phyloP scores from a whole-genome alignment of 2,797 vertebrate species.

The Sebastes goodei region DNA sequence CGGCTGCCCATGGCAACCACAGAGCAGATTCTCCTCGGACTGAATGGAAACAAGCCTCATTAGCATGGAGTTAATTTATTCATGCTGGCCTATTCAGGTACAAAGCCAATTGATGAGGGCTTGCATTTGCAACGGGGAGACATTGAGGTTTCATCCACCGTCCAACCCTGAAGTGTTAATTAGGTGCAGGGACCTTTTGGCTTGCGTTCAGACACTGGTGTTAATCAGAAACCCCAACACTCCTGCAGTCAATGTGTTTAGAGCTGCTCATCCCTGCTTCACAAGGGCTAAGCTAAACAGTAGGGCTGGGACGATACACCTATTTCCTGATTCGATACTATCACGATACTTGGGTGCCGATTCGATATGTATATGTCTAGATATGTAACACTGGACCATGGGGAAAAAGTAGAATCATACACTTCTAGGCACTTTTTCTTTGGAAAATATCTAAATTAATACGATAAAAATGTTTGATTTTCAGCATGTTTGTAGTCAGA shows the following conservation, averaged over 20 bases:
- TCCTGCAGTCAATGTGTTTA: slow-evolving; percentile 21
- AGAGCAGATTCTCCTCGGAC: slow-evolving; percentile 32
- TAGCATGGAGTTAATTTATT: slow-evolving; percentile 76
- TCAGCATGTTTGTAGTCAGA: no score
- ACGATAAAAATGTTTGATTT: accelerated
- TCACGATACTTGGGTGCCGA: no score
- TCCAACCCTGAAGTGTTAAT: slow-evolving; percentile 66
- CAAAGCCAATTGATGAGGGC: slow-evolving; percentile 47
- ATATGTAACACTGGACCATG: no score
- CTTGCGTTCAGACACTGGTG: slow-evolving; percentile 43
- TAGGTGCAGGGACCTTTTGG: slow-evolving; percentile 55
- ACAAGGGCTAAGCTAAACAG: background rate
- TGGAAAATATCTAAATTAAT: no score
- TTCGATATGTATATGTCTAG: no score
- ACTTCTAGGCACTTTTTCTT: no score
- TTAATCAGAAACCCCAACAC: slow-evolving; percentile 45
- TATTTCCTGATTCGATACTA: accelerated
- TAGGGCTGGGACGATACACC: accelerated
- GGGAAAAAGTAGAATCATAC: no score
- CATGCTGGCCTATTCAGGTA: slow-evolving; percentile 62
- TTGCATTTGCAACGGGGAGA: slow-evolving; percentile 52
- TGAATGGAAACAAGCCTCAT: slow-evolving; percentile 58
- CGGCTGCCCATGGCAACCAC: slow-evolving; percentile 71
- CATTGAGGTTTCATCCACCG: slow-evolving; percentile 33
- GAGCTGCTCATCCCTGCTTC: slow-evolving; percentile 23